Evolutionary conservation across 2,888 invertebrate genomes (phyloP).

Genomic region (Caenorhabditis japonica): DNA sequence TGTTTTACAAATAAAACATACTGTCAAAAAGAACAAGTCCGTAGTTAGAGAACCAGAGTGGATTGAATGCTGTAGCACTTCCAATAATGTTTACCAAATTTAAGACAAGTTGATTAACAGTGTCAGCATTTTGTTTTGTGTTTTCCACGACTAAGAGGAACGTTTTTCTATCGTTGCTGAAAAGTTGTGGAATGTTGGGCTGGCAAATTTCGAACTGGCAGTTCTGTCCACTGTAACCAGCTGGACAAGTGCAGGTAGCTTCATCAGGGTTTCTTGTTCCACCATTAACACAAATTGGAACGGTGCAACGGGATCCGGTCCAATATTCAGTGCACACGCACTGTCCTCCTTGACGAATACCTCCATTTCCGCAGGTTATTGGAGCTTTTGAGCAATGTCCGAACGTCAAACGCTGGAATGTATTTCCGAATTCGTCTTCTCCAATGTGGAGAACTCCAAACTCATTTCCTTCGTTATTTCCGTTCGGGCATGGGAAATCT

Average conservation of each 20-base stretch:
- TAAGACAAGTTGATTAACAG: slow-evolving; percentile 43
- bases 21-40: slow-evolving; percentile 64
- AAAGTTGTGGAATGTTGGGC: slow-evolving; percentile 30
- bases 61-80: slow-evolving; percentile 21
- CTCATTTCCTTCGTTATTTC: slow-evolving; percentile 47
- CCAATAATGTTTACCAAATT: slow-evolving; percentile 46
- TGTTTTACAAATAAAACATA: slow-evolving; percentile 18
- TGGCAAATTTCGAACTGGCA: slow-evolving; percentile 58
- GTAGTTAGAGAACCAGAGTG: slow-evolving; percentile 61
- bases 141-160: slow-evolving; percentile 59
- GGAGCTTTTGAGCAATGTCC: slow-evolving; percentile 53
- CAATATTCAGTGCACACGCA: slow-evolving; percentile 69
- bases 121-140: slow-evolving; percentile 45
- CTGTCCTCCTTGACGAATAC: slow-evolving; percentile 62
- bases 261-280: slow-evolving; percentile 60
- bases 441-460: slow-evolving; percentile 62
- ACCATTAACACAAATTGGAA: slow-evolving; percentile 67
- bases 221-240: slow-evolving; percentile 59
- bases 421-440: slow-evolving; percentile 69
- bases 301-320: slow-evolving; percentile 59
- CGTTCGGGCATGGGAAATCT: slow-evolving; percentile 64
- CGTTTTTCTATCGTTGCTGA: slow-evolving; percentile 55
- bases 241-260: slow-evolving; percentile 58
- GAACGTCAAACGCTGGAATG: slow-evolving; percentile 66
- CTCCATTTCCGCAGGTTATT: slow-evolving; percentile 64